Base-by-base conservation (phyloP, 2,888 invertebrate species). In the Peribatodes rhomboidaria region DNA sequence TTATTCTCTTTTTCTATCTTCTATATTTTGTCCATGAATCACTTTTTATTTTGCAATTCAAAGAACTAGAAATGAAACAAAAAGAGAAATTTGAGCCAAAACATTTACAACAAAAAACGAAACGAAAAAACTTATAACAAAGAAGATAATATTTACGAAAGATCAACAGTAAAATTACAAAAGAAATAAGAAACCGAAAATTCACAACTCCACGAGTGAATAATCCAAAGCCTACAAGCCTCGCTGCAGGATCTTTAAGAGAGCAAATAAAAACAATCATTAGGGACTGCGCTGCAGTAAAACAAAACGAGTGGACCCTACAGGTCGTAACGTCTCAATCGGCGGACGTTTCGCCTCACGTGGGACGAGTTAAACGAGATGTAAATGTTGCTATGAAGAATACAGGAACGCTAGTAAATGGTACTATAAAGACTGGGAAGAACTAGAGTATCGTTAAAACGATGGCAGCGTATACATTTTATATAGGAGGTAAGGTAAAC, bases 321-420 rank as follows among this genome's bases (percentile, higher is more conserved):
- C 80, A 82, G 82, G 85, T 85, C 79, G 85, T 80, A 83, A 89
- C 85, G 83, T 85, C 88, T 88, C 85, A 89, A 88, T 89, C 81
- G 79, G 75, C 80, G 76, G 84, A 79, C 82, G 80, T 81, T 81
- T 81, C 35, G 65, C 60, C 60, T 60, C 56, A 65, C 56, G 60
- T 65, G 60, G 44, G 61, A 61, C 58, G 61, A 54, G 54, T 58
- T 61, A 66, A 61, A 68, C 67, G 46, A 71, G 67, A 70, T 70
- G 57, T 67, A 67, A 66, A 70, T 69, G 49, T 63, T 61, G 55
- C 63, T 61, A 59, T 59, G 63, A 62, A 64, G 47, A 42, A 61
- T 60, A 60, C 41, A 50, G 42, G 47, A 55, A 39, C 49, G 47
- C 61, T 55, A 39, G 61, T 37, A 42, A 44, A 55, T 56, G 42